Conservation (phyloP, 2,113 vertebrate genomes). For the Neogale vison region DNA sequence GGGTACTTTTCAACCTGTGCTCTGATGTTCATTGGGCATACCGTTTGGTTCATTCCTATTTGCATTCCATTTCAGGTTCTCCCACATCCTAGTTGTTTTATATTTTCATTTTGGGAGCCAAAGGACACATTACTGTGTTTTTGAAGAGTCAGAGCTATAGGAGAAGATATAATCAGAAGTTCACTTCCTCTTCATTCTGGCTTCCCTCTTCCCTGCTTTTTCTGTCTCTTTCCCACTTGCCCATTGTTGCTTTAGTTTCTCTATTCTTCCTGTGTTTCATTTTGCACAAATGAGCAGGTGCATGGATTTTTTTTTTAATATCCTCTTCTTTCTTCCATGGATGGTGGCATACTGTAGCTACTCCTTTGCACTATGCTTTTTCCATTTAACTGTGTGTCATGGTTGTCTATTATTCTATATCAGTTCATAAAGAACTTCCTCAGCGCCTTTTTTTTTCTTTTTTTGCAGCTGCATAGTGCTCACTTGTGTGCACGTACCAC, state of each 20-base stretch:
- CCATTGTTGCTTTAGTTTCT: background rate
- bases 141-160: background rate
- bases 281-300: background rate
- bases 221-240: background rate
- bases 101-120: background rate
- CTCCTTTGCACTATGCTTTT: background rate
- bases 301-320: background rate
- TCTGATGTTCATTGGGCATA: background rate
- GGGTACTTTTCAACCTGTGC: background rate
- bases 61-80: background rate
- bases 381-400: background rate
- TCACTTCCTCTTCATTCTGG: background rate
- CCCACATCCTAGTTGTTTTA: background rate
- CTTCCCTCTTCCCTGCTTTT: too few species aligned
- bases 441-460: background rate
- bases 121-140: background rate
- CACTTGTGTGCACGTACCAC: background rate
- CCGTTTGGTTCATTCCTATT: background rate
- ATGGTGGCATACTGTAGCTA: background rate
- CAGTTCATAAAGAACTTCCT: background rate
- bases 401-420: background rate
- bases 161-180: background rate
- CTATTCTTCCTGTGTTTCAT: background rate
- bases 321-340: background rate
- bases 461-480: background rate